phyloP scores from a whole-genome alignment of 2,113 vertebrate species.

The Gallinago undulata region DNA sequence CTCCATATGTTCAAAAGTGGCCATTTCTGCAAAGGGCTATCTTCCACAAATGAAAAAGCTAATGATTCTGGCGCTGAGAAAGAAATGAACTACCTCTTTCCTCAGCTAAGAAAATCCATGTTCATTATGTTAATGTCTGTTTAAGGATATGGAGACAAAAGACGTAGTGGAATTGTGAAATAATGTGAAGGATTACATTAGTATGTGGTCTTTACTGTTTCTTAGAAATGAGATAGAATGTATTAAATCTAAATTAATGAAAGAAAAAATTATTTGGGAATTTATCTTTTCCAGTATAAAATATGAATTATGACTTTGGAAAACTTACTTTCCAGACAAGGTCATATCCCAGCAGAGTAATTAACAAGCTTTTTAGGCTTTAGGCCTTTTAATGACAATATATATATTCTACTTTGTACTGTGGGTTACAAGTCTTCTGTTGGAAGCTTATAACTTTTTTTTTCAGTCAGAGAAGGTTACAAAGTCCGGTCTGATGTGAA shows the following conservation, averaged over 20 bases:
- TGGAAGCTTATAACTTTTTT: not conserved
- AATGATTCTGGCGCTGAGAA: not conserved
- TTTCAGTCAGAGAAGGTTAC: slow-evolving; percentile 88
- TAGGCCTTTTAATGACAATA: not conserved
- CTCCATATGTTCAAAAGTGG: not conserved
- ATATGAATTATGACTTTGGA: not conserved
- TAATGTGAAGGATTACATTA: not conserved
- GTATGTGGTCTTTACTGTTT: not conserved
- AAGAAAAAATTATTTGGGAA: not conserved
- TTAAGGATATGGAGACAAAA: not conserved
- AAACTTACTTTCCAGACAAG: not conserved
- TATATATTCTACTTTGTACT: not conserved
- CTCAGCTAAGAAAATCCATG: not conserved
- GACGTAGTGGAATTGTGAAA: not conserved
- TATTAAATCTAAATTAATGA: not conserved
- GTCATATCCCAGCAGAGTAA: not conserved
- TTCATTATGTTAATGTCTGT: not conserved
- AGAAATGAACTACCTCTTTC: not conserved
- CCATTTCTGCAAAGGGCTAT: not conserved
- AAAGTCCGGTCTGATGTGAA: slow-evolving; percentile 89
- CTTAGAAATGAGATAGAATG: not conserved
- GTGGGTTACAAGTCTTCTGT: not conserved
- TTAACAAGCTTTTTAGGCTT: not conserved
- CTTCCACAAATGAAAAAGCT: not conserved
- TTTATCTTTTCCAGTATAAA: not conserved